These are phyloP conservation scores for Meloidogyne floridensis DNA, from an alignment of 1,140 invertebrate genomes.

Conservation along the genomic window DNA sequence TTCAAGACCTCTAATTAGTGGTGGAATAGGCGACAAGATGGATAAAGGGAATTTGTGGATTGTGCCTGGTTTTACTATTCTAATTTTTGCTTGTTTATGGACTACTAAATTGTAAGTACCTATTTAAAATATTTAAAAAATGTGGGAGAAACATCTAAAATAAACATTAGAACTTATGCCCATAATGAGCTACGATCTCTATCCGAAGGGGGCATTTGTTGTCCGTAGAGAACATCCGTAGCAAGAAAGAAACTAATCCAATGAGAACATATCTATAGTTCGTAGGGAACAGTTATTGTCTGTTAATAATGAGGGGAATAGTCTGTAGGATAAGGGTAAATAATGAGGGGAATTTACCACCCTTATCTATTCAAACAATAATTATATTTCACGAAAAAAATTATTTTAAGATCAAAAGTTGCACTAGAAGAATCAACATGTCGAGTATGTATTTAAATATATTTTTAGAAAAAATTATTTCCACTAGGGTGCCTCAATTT, in stretches of 20 bases:
- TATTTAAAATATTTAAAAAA: neutral
- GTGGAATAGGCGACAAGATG: slow-evolving; percentile 44
- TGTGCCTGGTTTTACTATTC: slow-evolving; percentile 40
- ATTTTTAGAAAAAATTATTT: neutral
- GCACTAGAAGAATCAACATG: slow-evolving; percentile 42
- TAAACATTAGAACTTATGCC: neutral
- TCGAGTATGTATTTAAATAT: slow-evolving; percentile 22
- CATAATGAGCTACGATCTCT: no score
- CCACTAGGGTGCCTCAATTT: slow-evolving; percentile 36
- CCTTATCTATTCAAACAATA: no score
- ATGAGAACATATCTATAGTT: no score
- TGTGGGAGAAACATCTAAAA: neutral
- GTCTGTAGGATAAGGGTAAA: no score
- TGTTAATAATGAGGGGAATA: no score
- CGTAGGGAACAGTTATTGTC: no score
- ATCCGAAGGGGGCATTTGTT: neutral
- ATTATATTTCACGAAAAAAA: neutral
- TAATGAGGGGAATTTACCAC: no score
- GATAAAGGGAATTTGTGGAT: slow-evolving; percentile 45
- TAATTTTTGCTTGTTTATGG: slow-evolving; percentile 39
- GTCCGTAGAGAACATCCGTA: neutral
- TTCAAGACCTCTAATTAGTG: slow-evolving; percentile 32
- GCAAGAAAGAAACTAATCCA: neutral
- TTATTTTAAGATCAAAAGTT: slow-evolving; percentile 38
- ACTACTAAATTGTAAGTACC: slow-evolving; percentile 39